Evolutionary conservation across 2,797 vertebrate species (phyloP), one percentile per base, ranked within the genome.

Genomic region (Todus mexicanus): DNA sequence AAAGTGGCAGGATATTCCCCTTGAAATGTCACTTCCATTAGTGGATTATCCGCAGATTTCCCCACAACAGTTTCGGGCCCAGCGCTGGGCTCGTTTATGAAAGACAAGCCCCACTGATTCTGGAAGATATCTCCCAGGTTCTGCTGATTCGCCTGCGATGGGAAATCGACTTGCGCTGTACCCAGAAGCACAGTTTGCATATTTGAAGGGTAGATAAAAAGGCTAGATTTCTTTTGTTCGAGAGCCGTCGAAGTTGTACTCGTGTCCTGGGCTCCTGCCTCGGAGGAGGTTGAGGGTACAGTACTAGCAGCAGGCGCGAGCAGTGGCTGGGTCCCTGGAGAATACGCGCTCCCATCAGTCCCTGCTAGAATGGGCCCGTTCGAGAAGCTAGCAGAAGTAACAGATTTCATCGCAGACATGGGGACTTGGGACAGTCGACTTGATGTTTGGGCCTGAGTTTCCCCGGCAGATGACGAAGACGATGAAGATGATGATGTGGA

Each of bases 61-160:
- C 98, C 98, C 68, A 64, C 95, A 45, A 93, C 96, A 76, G 97
- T 96, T 83, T 98, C 98, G 5, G 92, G 98, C 65, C 98, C 98
- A 79, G 98, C 97, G 61, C 98, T 99, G 95, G 99, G 99, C 94
- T 99, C 99, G 7, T 99, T 99, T 96, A 99, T 99, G 97, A 99
- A 99, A 80, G 99, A 99, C 97, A 99, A 99, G 90, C 99, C 99
- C 99, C 99, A 99, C 96, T 99, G 99, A 98, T 99, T 99, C 98
- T 99, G 99, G 98, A 99, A 99, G 97, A 99, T 99, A 96, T 99
- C 99, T 87, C 99, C 99, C 98, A 99, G 97, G 97, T 98, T 98
- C 97, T 99, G 99, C 98, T 99, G 99, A 98, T 98, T 99, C 87
- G 98, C 97, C 97, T 98, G 98, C 90, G 98, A 98, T 53, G 97